phyloP scores from a whole-genome alignment of 2,113 vertebrate species.

The Hemiprocne comata region DNA sequence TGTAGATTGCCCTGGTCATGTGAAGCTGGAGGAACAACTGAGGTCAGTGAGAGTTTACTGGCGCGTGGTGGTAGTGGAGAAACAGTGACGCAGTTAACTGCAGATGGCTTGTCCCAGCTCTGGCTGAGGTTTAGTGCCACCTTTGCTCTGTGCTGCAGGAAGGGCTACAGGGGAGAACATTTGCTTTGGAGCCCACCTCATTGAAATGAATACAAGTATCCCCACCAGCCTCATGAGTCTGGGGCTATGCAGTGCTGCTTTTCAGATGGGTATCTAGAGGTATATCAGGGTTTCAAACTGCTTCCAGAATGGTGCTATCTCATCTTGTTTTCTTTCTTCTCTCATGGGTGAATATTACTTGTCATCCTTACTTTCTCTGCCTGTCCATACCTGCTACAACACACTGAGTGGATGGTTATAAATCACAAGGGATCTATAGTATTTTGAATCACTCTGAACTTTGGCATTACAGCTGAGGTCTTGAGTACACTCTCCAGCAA shows the following conservation, averaged over 20 bases:
- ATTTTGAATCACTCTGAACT: background rate
- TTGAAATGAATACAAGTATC: background rate
- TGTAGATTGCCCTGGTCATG: background rate
- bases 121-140: background rate
- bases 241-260: background rate
- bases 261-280: background rate
- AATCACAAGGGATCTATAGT: background rate
- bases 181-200: background rate
- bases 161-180: rapidly evolving
- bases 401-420: background rate
- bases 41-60: background rate
- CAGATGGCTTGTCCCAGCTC: background rate
- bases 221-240: background rate
- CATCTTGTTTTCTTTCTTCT: background rate
- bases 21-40: background rate
- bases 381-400: background rate
- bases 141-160: background rate
- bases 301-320: background rate
- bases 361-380: background rate
- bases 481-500: background rate
- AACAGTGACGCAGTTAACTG: background rate
- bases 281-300: background rate
- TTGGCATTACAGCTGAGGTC: background rate
- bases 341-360: background rate
- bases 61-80: background rate